Evolutionary conservation across 2,888 invertebrate species (phyloP).

Genomic region (Trilocha varians): DNA sequence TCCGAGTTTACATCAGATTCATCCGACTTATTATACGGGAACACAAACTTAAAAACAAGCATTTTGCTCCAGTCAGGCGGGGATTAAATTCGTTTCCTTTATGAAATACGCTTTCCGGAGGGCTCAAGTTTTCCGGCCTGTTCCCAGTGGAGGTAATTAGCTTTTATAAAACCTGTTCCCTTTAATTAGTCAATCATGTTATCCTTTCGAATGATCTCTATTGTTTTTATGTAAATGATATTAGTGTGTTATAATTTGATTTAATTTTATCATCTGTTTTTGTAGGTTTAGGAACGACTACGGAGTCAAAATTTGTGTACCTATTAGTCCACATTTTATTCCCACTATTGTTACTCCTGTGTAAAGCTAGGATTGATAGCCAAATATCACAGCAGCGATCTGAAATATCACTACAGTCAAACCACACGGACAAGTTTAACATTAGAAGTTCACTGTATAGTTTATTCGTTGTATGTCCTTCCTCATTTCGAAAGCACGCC

Average conservation of each 20-base stretch:
- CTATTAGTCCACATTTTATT: no score
- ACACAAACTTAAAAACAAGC: slow-evolving; percentile 5
- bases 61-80: neutral
- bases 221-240: slow-evolving; percentile 3
- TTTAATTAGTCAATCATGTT: neutral
- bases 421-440: no score
- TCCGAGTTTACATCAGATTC: neutral
- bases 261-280: no score
- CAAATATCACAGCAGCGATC: no score
- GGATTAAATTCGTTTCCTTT: neutral
- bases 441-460: no score
- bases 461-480: no score
- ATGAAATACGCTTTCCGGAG: neutral
- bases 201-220: slow-evolving; percentile 1
- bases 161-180: neutral
- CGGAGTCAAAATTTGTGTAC: no score
- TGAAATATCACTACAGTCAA: no score
- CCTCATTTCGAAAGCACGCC: slow-evolving; percentile 2
- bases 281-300: no score
- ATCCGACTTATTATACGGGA: neutral
- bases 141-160: neutral
- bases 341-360: no score
- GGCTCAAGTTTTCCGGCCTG: neutral
- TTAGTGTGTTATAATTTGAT: no score
- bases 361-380: no score